Evolutionary conservation across 2,888 invertebrate genomes (phyloP), one percentile per base, ranked within the genome.

Genomic region (Dioctria rufipes): DNA sequence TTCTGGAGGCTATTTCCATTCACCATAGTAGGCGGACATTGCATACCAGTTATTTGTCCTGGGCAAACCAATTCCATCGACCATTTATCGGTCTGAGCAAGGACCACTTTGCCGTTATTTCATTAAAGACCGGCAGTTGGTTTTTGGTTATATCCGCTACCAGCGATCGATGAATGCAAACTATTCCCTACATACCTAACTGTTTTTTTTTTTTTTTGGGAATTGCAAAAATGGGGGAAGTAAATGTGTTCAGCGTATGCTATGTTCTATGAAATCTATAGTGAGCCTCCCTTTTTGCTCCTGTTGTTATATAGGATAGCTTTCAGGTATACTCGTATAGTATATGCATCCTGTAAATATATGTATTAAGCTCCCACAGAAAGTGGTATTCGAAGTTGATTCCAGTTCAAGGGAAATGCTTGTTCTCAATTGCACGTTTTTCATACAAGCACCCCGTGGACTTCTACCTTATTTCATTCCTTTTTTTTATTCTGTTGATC

Each of bases 21-120:
- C 39, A 25, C 63, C n/a, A n/a, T 63, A 42, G 11, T n/a, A 40
- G 42, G 40, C 65, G 65, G 40, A 40, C 40, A 25, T 25, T 65
- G 65, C 65, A 65, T 65, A 65, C 25, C 25, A 25, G 25, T 25
- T 65, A 65, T 65, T 65, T 65, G 65, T n/a, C 11, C 65, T 65
- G 65, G 13, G 42, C 42, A 65, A 65, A 65, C 65, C 40, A 42
- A 65, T 65, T 65, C 65, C 65, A 65, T 65, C 42, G 65, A 65
- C 65, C 65, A 42, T 65, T 65, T 65, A 65, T 65, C 65, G 65
- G 65, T 65, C 42, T 65, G 65, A 65, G 65, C 42, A 42, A 65
- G 65, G 5, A 42, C 65, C 65, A 65, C 65, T 65, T 65, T 65
- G 65, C 65, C 65, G 65, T 65, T 65, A 65, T 65, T 65, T 65